These are phyloP conservation scores for Chelonia mydas DNA, from an alignment of 2,797 vertebrate species.

Conservation along the genomic window DNA sequence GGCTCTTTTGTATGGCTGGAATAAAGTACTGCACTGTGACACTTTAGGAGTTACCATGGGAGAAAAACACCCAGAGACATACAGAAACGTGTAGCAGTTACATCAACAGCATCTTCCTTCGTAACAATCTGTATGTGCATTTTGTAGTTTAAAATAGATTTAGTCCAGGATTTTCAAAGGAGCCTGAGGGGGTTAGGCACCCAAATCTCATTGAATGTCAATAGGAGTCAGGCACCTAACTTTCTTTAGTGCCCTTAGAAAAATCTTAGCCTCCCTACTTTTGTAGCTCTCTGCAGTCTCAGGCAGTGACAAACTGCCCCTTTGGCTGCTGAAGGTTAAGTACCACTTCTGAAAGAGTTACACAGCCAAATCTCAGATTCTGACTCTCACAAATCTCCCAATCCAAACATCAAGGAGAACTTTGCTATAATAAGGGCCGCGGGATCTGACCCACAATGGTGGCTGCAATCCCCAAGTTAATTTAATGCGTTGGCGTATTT, in stretches of 20 bases:
- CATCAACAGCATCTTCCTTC: rapidly evolving
- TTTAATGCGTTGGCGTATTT: neutral
- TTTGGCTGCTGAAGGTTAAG: slow-evolving; percentile 1
- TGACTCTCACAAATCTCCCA: slow-evolving; percentile 7
- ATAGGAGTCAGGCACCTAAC: neutral
- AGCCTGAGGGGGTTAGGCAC: neutral
- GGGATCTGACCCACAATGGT: neutral
- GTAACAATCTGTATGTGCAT: rapidly evolving
- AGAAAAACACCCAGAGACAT: neutral
- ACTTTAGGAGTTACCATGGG: rapidly evolving
- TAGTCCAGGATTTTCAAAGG: neutral
- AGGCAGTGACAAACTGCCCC: neutral
- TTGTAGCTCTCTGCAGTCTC: neutral
- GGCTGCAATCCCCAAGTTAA: neutral
- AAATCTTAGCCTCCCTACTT: neutral
- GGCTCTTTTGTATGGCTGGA: neutral
- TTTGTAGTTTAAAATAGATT: neutral
- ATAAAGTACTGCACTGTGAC: neutral
- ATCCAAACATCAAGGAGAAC: neutral
- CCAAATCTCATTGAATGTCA: neutral
- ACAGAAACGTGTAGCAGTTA: rapidly evolving
- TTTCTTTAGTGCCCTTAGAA: neutral
- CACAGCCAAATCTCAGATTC: neutral
- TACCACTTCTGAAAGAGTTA: slow-evolving; percentile 21
- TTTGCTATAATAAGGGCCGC: neutral